phyloP scores from a whole-genome alignment of 2,797 vertebrate species.

The Prunella strophiata region DNA sequence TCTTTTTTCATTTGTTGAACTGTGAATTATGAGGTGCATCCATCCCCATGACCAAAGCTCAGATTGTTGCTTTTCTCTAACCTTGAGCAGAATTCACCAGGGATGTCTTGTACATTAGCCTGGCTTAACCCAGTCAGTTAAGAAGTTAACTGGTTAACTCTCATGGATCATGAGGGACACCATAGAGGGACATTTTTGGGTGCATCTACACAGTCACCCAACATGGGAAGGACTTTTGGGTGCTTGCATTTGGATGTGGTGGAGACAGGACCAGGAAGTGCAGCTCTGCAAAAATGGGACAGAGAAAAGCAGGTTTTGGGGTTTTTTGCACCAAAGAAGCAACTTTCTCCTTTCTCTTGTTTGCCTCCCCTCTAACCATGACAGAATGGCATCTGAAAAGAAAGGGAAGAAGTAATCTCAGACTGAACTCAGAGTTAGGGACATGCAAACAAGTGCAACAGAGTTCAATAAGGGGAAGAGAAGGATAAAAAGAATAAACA shows the following conservation, averaged over 20 bases:
- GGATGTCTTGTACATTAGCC: neutral
- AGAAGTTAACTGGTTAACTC: neutral
- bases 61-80: neutral
- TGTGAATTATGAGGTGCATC: neutral
- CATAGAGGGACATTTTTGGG: neutral
- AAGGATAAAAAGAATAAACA: neutral
- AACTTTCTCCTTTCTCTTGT: neutral
- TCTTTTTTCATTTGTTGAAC: neutral
- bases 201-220: neutral
- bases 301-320: neutral
- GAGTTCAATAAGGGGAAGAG: neutral
- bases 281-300: neutral
- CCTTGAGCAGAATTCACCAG: neutral
- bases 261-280: neutral
- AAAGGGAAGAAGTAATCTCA: neutral
- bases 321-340: neutral
- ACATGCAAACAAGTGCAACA: neutral
- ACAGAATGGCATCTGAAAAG: neutral
- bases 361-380: neutral
- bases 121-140: neutral
- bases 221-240: rapidly evolving
- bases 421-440: neutral
- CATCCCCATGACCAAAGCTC: neutral
- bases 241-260: neutral
- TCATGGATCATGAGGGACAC: neutral